Evolutionary conservation across 2,797 vertebrate species (phyloP), one percentile per base, ranked within the genome.

Genomic region (Cottoperca gobio): DNA sequence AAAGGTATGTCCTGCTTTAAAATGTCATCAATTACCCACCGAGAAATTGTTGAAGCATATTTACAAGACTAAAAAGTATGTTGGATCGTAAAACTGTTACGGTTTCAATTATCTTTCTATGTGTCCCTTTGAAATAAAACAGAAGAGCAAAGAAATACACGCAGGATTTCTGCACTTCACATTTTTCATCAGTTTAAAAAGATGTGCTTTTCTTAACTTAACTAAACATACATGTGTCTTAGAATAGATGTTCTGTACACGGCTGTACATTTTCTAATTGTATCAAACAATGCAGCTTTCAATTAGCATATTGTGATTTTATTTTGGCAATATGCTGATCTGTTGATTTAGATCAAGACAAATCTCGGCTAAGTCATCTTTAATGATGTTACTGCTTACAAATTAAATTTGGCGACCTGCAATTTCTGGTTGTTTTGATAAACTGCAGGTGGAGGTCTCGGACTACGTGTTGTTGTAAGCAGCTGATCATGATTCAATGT

Each of bases 331-430:
- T 81, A 81, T 88, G 45, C 12, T 65, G 74, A 89, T 82, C 69
- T 85, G 83, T 91, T 91, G 71, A 79, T 82, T 76, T 83, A 87
- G 90, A 92, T 93, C 84, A 84, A 14, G 82, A 67, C 67, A 78
- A 86, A 93, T 90, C 90, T 83, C 50, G 19, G 59, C 59, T 91
- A 91, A 93, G 78, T 88, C 91, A 48, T 67, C 46, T 88, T 83
- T 89, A 89, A 92, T 93, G 81, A 92, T 80, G 72, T 85, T 89
- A 60, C 62, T 89, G 62, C 55, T 84, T 57, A 55, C 65, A 76
- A 90, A 91, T 90, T 28, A 90, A 89, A 88, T 69, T 76, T 43
- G 57, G 67, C 80, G 78, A 89, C 75, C 76, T 84, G 78, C 67
- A 83, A 82, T 86, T 75, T 84, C 59, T 73, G 46, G 8, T 81